These are phyloP conservation scores for Chymomyza caudatula DNA, from an alignment of 2,888 invertebrate species.

Conservation along the genomic window DNA sequence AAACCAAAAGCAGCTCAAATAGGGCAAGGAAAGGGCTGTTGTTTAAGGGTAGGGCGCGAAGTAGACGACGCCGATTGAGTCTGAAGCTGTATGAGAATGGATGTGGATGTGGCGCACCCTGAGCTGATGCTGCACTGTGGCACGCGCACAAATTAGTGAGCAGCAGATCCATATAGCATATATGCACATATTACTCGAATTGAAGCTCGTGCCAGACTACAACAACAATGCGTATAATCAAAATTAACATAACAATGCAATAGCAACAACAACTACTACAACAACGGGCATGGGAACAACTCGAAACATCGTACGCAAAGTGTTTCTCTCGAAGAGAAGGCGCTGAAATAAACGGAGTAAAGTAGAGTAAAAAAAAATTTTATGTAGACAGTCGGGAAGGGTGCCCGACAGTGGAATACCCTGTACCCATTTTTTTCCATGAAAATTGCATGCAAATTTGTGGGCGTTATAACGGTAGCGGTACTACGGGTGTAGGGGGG, in stretches of 20 bases:
- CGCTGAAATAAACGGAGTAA: slow-evolving; percentile 22
- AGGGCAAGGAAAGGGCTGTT: background rate
- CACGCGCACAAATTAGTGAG: slow-evolving; percentile 68
- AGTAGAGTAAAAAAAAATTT: slow-evolving; percentile 4
- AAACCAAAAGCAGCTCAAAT: background rate
- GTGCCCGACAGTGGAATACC: no score
- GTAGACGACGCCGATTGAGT: background rate
- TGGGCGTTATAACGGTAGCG: no score
- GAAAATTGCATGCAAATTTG: no score
- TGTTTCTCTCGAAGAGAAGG: slow-evolving; percentile 27
- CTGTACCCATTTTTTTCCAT: no score
- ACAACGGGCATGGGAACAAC: slow-evolving; percentile 7
- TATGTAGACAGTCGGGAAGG: no score
- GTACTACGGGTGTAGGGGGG: no score
- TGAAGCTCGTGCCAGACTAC: slow-evolving; percentile 16
- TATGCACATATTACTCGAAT: background rate
- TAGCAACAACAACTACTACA: slow-evolving; percentile 32
- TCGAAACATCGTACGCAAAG: slow-evolving; percentile 28
- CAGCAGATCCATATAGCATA: slow-evolving; percentile 29
- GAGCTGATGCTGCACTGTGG: slow-evolving; percentile 35
- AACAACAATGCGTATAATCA: slow-evolving; percentile 54
- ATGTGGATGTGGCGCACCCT: slow-evolving; percentile 23
- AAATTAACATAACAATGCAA: slow-evolving; percentile 66
- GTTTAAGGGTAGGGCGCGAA: background rate
- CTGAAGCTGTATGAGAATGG: background rate